Evolutionary conservation across 2,888 invertebrate genomes (phyloP), one percentile per base, ranked within the genome.

Genomic region (Candidula unifasciata): DNA sequence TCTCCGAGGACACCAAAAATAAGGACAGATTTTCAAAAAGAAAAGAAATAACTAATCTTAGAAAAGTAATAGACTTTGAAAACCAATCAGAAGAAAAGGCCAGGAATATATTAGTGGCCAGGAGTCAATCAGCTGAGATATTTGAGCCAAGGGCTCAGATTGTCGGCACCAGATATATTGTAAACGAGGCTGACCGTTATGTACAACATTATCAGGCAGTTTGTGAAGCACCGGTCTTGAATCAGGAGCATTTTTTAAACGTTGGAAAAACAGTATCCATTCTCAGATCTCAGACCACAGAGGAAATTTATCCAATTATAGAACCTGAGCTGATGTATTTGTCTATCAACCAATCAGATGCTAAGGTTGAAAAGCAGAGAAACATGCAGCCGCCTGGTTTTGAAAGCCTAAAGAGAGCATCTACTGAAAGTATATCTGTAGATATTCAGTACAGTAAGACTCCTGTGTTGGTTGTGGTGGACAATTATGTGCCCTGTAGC

Each of bases 161-260:
- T 44, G 60, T 77, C 3, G 74, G 78, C 6, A 81, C 80, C 16
- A 81, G 54, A 24, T 71, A 44, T 69, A 77, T 85, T n/a, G 71
- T 77, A 13, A 69, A 33, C n/a, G 85, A 85, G n/a, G 66, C 30
- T 21, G 76, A 81, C 24, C 76, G 85, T 16, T 85, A 85, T 44
- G 71, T 74, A 1, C 66, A 57, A 10, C 76, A 85, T 77, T 33
- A 78, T 30, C 35, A 54, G 24, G 85, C 85, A 16, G 27, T 84
- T 27, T 37, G 44, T 16, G 84, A 84, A 64, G 68, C 60, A 3
- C 84, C 84, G 18, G 16, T 71, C 13, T 57, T 83, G 21, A 66
- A 3, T 69, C 24, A 77, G 0, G 33, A 54, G 6, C 54, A 80
- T 21, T 78, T 80, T 33, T 27, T 33, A 0, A 71, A 30, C 10